phyloP scores from a whole-genome alignment of 37 sponge, comb jelly and placozoan species.

The Agelas oroides region DNA sequence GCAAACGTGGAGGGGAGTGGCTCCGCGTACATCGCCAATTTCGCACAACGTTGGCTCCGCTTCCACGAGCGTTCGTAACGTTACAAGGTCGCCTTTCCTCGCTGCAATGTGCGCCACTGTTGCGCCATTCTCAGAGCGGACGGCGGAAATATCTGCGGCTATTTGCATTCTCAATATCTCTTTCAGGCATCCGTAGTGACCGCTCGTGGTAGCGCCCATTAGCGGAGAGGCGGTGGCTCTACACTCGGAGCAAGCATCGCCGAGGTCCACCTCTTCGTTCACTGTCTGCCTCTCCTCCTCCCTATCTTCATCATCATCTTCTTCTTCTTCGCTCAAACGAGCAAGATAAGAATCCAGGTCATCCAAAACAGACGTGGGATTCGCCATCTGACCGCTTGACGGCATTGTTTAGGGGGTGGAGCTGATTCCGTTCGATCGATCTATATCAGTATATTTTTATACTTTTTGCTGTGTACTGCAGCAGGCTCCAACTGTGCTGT shows the following conservation, averaged over 20 bases:
- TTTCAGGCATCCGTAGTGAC: constrained; percentile 65
- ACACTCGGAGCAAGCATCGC: constrained; percentile 49
- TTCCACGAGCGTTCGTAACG: constrained; percentile 43
- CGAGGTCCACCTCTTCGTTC: neutral
- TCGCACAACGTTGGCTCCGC: constrained; percentile 33
- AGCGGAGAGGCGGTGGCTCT: constrained; percentile 34
- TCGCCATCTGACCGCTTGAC: neutral
- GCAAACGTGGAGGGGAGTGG: constrained; percentile 81
- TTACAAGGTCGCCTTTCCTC: constrained; percentile 46
- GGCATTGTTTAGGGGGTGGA: neutral
- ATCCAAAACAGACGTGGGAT: constrained; percentile 30
- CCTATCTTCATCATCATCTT: constrained; percentile 25
- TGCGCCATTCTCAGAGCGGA: constrained; percentile 52
- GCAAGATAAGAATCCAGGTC: constrained; percentile 55
- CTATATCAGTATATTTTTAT: no score
- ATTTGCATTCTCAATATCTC: constrained; percentile 24
- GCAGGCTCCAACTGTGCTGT: no score
- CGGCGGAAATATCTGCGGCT: constrained; percentile 15
- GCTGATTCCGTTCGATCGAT: neutral
- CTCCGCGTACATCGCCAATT: constrained; percentile 70
- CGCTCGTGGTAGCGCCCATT: constrained; percentile 30
- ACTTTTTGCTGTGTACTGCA: no score
- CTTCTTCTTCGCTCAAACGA: neutral
- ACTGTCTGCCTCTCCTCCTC: neutral
- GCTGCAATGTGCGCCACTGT: constrained; percentile 82